Percentiles rank a stretch among this genome's conserved stretches.
Conservation (phyloP, 1,140 invertebrate species). For the Caenorhabditis briggsae region DNA sequence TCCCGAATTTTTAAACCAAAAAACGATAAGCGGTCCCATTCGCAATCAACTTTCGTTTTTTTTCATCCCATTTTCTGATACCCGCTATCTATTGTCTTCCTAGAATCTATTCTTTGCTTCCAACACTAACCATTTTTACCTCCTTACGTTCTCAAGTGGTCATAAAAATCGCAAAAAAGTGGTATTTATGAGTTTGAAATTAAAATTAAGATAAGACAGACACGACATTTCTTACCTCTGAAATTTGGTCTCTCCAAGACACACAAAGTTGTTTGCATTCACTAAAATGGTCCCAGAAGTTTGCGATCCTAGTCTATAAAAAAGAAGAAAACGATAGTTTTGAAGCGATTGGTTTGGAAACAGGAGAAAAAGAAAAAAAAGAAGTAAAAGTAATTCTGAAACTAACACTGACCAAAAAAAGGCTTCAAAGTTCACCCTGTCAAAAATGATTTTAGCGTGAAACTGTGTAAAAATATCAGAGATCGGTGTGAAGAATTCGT, state of each 20-base stretch:
- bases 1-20: too few species aligned
- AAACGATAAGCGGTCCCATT: too few species aligned
- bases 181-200: not conserved
- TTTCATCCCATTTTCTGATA: not conserved
- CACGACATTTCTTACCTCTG: slow-evolving; percentile 27
- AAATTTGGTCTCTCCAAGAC: slow-evolving; percentile 22
- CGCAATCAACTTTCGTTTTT: not conserved
- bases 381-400: too few species aligned
- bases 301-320: slow-evolving; percentile 38
- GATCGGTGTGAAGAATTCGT: too few species aligned
- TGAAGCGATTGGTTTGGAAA: too few species aligned
- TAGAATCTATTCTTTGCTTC: not conserved
- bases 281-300: slow-evolving; percentile 38
- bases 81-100: not conserved
- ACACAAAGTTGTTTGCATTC: slow-evolving; percentile 33
- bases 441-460: not conserved
- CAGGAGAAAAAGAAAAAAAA: too few species aligned
- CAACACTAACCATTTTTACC: not conserved
- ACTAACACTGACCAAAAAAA: too few species aligned
- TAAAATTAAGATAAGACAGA: not conserved
- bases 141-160: not conserved
- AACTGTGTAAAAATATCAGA: not conserved
- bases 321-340: too few species aligned
- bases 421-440: too few species aligned
- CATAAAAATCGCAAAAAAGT: not conserved